These are phyloP conservation scores for Miichthys miiuy DNA, from an alignment of 2,797 vertebrate genomes.

Conservation along the genomic window DNA sequence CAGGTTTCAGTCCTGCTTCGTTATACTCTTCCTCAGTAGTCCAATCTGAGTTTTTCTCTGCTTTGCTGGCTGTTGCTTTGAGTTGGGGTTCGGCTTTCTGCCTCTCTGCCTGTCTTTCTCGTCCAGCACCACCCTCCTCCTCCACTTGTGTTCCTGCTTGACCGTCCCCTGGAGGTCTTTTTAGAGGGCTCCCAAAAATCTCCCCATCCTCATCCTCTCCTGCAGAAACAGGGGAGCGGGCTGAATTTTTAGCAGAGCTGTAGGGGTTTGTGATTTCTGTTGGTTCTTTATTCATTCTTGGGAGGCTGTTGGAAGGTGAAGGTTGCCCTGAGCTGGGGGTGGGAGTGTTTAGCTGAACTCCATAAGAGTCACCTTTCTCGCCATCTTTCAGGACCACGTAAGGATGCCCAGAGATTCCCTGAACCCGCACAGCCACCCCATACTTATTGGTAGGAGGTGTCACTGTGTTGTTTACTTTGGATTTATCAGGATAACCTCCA, in stretches of 20 bases:
- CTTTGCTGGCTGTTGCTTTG: conserved; percentile 42
- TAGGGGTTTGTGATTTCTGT: conserved; percentile 57
- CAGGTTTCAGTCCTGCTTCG: conserved; percentile 84
- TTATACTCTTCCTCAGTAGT: conserved; percentile 71
- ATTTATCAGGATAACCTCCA: conserved; percentile 76
- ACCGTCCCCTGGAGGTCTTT: conserved; percentile 86
- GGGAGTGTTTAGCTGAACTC: conserved; percentile 91
- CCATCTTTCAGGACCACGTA: conserved; percentile 96
- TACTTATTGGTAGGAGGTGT: conserved; percentile 84
- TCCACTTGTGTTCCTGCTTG: conserved; percentile 84
- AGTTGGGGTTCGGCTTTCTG: conserved; percentile 51
- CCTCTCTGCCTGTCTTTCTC: conserved; percentile 40
- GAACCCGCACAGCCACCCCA: conserved; percentile 93
- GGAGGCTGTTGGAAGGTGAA: conserved; percentile 72
- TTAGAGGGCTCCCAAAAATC: conserved; percentile 80
- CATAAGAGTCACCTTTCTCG: conserved; percentile 92
- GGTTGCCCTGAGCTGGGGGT: conserved; percentile 64
- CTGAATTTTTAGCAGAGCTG: conserved; percentile 26
- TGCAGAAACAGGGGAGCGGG: conserved; percentile 81
- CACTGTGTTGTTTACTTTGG: conserved; percentile 62
- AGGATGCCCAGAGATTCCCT: conserved; percentile 96
- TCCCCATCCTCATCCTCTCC: conserved; percentile 76
- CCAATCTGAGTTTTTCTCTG: conserved; percentile 39
- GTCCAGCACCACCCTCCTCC: conserved; percentile 60
- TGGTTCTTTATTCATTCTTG: conserved; percentile 49